Evolutionary conservation across 2,888 invertebrate genomes (phyloP), one percentile per base, ranked within the genome.

Genomic region (Dendrolimus houi): DNA sequence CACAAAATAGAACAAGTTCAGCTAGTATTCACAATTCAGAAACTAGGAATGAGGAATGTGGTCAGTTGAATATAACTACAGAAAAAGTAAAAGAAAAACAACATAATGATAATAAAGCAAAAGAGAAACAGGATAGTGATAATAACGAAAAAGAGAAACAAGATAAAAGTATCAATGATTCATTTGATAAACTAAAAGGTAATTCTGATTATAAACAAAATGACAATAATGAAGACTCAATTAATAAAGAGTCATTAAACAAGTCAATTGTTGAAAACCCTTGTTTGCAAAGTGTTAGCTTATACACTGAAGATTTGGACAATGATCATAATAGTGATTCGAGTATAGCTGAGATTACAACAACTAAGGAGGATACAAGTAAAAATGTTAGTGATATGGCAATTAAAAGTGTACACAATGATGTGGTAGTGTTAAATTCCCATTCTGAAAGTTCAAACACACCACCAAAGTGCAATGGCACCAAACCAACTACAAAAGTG

Each of bases 281-380:
- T 3, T 86, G 86, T 61, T 72, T 85, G 17, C 72, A 83, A 68
- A 86, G 80, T 64, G 79, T 86, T 9, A 87, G 80, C 65, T 68
- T 87, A 42, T 86, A 71, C 68, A 81, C 71, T 40, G 83, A 84
- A 64, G 75, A 80, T 59, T 80, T 81, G 54, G 75, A 77, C 41
- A 70, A 67, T 41, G 79, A 75, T 53, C 69, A 62, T 52, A 74
- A 79, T 57, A 78, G 77, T 1, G 80, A 80, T 52, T 71, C 72
- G 13, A 74, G 75, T 61, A 42, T 7, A n/a, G 17, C 9, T 54
- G 10, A 52, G 8, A 54, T 54, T 42, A 41, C n/a, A 54, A 41
- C 14, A 41, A 52, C 56, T 52, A 54, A 41, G 40, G 53, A 17
- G 3, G 57, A 61, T 58, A 41, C 53, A 55, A 58, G 59, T 47